Conservation (phyloP, 2,888 invertebrate genomes). For the Cabera pusaria region DNA sequence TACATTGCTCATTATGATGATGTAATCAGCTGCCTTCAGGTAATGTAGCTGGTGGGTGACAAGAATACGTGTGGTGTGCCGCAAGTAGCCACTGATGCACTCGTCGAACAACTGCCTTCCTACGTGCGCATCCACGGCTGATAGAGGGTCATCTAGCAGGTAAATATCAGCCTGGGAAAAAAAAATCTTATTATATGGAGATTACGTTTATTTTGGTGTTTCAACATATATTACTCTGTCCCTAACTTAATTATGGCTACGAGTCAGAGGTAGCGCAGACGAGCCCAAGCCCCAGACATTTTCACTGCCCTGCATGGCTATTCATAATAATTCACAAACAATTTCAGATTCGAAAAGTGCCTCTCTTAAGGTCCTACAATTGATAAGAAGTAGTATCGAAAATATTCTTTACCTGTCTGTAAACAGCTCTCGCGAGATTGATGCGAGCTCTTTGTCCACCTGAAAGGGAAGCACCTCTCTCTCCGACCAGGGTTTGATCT, state of each 20-base stretch:
- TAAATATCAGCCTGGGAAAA: conserved; percentile 87
- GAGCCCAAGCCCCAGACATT: too few species aligned
- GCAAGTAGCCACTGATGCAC: conserved; percentile 87
- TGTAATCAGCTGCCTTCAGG: conserved; percentile 77
- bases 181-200: too few species aligned
- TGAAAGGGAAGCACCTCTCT: conserved; percentile 90
- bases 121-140: conserved; percentile 91
- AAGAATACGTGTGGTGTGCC: conserved; percentile 88
- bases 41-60: conserved; percentile 94
- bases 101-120: conserved; percentile 90
- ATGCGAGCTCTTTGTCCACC: conserved; percentile 93
- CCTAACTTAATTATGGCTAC: too few species aligned
- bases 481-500: conserved; percentile 91
- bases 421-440: conserved; percentile 87
- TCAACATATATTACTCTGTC: too few species aligned
- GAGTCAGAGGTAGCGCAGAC: too few species aligned
- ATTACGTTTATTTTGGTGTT: too few species aligned
- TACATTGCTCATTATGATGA: conserved; percentile 82
- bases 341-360: too few species aligned
- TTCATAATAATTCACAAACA: too few species aligned
- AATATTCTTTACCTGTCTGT: conserved; percentile 80
- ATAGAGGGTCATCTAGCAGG: conserved; percentile 91
- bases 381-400: too few species aligned
- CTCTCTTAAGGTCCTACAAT: too few species aligned
- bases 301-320: too few species aligned